Conservation (phyloP, 1,140 invertebrate species). For the Drosophila takahashii region DNA sequence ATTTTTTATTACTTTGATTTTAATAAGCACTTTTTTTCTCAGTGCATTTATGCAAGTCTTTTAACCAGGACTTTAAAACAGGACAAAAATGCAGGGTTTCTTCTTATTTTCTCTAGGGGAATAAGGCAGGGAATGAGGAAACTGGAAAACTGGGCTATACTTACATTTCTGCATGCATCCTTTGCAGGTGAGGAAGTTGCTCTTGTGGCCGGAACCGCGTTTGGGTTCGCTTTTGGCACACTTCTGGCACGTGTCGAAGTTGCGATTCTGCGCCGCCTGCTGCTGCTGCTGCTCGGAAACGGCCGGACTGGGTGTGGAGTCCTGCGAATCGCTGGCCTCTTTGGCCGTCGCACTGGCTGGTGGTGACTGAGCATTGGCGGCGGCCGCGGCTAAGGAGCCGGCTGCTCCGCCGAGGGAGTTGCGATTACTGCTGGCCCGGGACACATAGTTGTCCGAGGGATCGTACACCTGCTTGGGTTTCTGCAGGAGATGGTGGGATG, state of each 20-base stretch:
- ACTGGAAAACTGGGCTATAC: not conserved
- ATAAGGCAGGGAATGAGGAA: not conserved
- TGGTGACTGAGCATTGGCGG: not conserved
- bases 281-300: constrained; percentile 7
- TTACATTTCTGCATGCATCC: constrained; percentile 67
- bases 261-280: constrained; percentile 10
- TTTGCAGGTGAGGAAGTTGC: constrained; percentile 70
- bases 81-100: too few species aligned
- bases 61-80: too few species aligned
- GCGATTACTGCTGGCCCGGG: constrained; percentile 79
- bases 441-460: constrained; percentile 90
- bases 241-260: constrained; percentile 63
- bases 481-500: constrained; percentile 15
- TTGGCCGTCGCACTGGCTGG: not conserved
- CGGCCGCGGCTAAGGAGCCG: not conserved
- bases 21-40: too few species aligned
- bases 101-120: too few species aligned
- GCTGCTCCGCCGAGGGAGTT: not conserved
- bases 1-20: too few species aligned
- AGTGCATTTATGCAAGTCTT: too few species aligned
- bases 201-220: constrained; percentile 70
- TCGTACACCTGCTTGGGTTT: constrained; percentile 89
- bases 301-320: constrained; percentile 27
- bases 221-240: constrained; percentile 62
- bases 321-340: constrained; percentile 21